Conservation (phyloP, 1,140 invertebrate species). For the Brachionus rotundiformis region DNA sequence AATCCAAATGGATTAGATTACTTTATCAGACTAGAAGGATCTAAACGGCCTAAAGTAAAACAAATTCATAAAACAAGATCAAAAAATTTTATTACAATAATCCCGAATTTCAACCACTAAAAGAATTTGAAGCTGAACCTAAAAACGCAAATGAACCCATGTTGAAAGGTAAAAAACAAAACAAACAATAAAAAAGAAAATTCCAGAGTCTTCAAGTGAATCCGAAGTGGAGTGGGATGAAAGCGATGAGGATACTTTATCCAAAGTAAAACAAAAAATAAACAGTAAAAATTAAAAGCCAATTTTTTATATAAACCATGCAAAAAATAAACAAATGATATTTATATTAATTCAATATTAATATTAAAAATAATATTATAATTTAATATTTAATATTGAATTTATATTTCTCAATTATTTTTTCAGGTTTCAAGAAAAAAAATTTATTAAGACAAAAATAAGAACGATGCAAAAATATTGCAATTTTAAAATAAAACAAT, state of each 20-base stretch:
- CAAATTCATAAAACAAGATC: constrained; percentile 32
- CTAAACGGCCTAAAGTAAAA: background rate
- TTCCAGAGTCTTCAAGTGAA: background rate
- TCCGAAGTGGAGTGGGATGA: background rate
- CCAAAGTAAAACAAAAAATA: background rate
- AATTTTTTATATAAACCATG: too few relatives aligned
- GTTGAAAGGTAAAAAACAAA: background rate
- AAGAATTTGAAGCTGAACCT: background rate
- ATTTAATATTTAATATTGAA: too few relatives aligned
- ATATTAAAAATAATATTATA: background rate
- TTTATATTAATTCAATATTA: too few relatives aligned
- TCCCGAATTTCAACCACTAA: background rate
- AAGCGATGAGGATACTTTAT: background rate
- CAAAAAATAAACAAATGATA: too few relatives aligned
- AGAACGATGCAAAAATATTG: background rate
- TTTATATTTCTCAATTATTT: too few relatives aligned
- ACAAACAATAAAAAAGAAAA: background rate
- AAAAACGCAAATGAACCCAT: background rate
- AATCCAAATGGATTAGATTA: constrained; percentile 5
- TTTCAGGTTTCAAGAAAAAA: background rate
- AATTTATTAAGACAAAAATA: background rate
- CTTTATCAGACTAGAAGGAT: background rate
- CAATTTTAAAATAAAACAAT: background rate
- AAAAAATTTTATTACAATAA: constrained; percentile 41
- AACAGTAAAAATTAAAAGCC: background rate